These are phyloP conservation scores for Erebia ligea DNA, from an alignment of 2,888 invertebrate genomes.

Conservation along the genomic window DNA sequence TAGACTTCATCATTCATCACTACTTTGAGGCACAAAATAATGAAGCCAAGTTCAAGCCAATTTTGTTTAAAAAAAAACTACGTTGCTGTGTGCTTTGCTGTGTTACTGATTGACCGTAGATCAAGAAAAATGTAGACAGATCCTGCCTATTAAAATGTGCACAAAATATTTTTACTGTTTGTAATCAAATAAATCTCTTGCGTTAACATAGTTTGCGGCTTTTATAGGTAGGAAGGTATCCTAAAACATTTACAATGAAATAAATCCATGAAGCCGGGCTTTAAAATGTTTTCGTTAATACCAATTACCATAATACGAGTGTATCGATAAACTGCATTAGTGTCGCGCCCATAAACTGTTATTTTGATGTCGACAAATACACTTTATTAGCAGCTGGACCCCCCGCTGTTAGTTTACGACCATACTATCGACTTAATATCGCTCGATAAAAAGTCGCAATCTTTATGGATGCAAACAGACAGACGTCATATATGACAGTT, in stretches of 20 bases:
- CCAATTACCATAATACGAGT: slow-evolving; percentile 39
- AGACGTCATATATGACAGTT: not conserved
- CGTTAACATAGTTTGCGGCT: slow-evolving; percentile 27
- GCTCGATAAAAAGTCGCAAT: slow-evolving; percentile 6
- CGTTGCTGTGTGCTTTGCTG: too few species aligned
- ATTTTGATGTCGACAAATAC: slow-evolving; percentile 81
- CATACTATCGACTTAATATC: slow-evolving; percentile 45
- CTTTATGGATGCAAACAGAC: not conserved
- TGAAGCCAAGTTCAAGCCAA: too few species aligned
- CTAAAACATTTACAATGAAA: slow-evolving; percentile 15
- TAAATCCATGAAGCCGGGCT: slow-evolving; percentile 27
- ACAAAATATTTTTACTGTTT: not conserved
- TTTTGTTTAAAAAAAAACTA: too few species aligned
- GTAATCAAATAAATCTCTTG: slow-evolving; percentile 22
- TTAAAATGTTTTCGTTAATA: slow-evolving; percentile 31
- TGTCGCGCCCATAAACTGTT: slow-evolving; percentile 73
- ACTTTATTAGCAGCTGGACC: slow-evolving; percentile 77
- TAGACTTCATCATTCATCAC: too few species aligned
- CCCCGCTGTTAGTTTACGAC: slow-evolving; percentile 70
- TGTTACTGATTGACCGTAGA: too few species aligned
- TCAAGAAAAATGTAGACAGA: too few species aligned
- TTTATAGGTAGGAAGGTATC: slow-evolving; percentile 16
- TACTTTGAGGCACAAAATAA: too few species aligned
- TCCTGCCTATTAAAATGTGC: too few species aligned
- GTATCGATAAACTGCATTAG: slow-evolving; percentile 68